Percentiles rank a stretch among this genome's conserved stretches.
Evolutionary conservation across 2,797 vertebrate species (phyloP).

Genomic region (Huso huso): DNA sequence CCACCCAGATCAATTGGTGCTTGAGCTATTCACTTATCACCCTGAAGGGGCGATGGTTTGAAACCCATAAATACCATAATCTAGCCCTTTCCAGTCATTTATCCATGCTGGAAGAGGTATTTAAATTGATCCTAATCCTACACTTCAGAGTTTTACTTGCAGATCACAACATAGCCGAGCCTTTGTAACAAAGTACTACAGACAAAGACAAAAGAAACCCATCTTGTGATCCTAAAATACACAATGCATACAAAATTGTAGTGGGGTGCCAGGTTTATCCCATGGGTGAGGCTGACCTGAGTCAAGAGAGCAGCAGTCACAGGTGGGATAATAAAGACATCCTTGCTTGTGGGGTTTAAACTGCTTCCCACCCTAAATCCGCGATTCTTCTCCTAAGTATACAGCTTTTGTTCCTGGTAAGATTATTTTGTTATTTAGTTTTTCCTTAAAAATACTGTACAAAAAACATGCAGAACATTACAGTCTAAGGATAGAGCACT

Average conservation of each 20-base stretch:
- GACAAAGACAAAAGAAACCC: neutral
- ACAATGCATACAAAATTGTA: neutral
- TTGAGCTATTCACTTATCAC: constrained; percentile 30
- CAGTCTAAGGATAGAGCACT: constrained; percentile 49
- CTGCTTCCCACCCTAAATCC: constrained; percentile 17
- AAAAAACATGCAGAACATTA: constrained; percentile 47
- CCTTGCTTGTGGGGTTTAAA: neutral
- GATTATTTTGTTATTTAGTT: neutral
- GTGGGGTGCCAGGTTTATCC: neutral
- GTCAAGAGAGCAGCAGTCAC: constrained; percentile 6
- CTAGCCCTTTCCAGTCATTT: constrained; percentile 9
- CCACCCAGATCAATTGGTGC: constrained; percentile 41
- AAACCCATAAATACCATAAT: constrained; percentile 13
- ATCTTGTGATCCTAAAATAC: neutral
- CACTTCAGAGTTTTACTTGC: neutral
- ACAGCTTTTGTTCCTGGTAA: neutral
- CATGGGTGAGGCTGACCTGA: neutral
- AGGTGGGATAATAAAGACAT: constrained; percentile 8
- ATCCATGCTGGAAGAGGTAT: neutral
- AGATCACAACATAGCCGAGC: neutral
- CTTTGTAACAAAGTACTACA: too few species aligned
- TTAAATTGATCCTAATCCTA: constrained; percentile 1
- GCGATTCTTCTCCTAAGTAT: constrained; percentile 14
- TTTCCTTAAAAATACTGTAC: neutral
- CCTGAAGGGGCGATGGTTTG: constrained; percentile 21